These are phyloP conservation scores for Drosophila setifemur DNA, from an alignment of 1,140 invertebrate species.

Conservation along the genomic window DNA sequence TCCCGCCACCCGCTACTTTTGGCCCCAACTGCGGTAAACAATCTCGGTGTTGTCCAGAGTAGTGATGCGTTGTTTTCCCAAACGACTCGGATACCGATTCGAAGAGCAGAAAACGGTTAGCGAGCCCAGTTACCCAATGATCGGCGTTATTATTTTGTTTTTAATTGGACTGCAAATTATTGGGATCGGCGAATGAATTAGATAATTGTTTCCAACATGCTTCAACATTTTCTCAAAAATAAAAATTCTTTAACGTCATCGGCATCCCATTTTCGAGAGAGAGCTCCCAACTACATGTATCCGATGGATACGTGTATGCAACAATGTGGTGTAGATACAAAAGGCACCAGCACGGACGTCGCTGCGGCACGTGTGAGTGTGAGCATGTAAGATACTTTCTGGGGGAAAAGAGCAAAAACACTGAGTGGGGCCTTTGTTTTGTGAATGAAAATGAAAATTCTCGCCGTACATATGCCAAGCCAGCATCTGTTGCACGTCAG, in stretches of 20 bases:
- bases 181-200: conserved; percentile 23
- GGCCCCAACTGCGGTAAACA: conserved; percentile 32
- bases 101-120: neutral
- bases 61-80: neutral
- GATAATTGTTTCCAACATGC: conserved; percentile 36
- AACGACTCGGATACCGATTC: conserved; percentile 2
- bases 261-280: conserved; percentile 13
- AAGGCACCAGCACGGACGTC: neutral
- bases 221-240: conserved; percentile 17
- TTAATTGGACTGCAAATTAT: conserved; percentile 33
- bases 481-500: conserved; percentile 59
- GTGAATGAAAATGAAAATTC: conserved; percentile 78
- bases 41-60: neutral
- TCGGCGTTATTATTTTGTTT: conserved; percentile 15
- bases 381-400: conserved; percentile 39
- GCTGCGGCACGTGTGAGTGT: neutral
- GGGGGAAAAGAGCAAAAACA: conserved; percentile 17
- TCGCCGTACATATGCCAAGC: conserved; percentile 64
- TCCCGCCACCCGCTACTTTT: conserved; percentile 15
- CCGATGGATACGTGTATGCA: conserved; percentile 33
- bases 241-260: conserved; percentile 35
- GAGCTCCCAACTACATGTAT: conserved; percentile 7
- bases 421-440: conserved; percentile 73
- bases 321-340: conserved; percentile 28
- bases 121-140: conserved; percentile 7